Percentiles rank a stretch among this genome's conserved stretches.
These are phyloP conservation scores for Nebria ingens DNA, from an alignment of 1,140 invertebrate species.

Conservation along the genomic window DNA sequence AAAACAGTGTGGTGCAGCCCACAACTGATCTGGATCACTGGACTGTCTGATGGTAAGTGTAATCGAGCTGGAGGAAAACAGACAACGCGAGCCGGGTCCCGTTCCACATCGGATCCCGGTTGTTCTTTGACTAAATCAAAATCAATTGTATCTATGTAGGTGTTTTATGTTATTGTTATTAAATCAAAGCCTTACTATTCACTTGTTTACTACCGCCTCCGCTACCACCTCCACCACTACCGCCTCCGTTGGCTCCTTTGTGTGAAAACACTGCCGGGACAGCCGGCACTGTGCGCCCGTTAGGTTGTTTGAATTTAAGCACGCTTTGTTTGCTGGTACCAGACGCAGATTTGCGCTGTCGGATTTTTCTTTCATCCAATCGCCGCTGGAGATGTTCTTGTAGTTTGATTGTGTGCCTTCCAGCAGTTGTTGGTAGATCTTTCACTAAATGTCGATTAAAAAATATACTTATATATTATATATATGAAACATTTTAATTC, in stretches of 20 bases:
- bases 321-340: conserved; percentile 27
- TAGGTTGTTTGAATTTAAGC: background rate
- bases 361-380: conserved; percentile 46
- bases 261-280: background rate
- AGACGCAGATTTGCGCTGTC: conserved; percentile 35
- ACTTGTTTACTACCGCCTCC: background rate
- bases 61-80: conserved; percentile 70
- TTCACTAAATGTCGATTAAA: conserved; percentile 24
- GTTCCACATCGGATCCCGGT: conserved; percentile 47
- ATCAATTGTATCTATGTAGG: too few species aligned
- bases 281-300: background rate
- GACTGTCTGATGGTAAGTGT: conserved; percentile 52
- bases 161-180: background rate
- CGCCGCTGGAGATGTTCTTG: conserved; percentile 44
- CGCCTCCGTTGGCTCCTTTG: background rate
- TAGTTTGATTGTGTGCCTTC: conserved; percentile 41
- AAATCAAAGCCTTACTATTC: too few species aligned
- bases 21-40: conserved; percentile 73
- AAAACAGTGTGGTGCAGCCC: conserved; percentile 79
- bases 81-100: conserved; percentile 53
- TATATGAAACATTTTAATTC: too few species aligned
- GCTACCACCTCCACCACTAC: background rate
- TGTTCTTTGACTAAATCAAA: conserved; percentile 36
- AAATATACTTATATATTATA: too few species aligned
- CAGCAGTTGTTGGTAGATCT: conserved; percentile 26